Evolutionary conservation across 1,140 invertebrate species (phyloP), one percentile per base, ranked within the genome.

Genomic region (Cotesia typhae): DNA sequence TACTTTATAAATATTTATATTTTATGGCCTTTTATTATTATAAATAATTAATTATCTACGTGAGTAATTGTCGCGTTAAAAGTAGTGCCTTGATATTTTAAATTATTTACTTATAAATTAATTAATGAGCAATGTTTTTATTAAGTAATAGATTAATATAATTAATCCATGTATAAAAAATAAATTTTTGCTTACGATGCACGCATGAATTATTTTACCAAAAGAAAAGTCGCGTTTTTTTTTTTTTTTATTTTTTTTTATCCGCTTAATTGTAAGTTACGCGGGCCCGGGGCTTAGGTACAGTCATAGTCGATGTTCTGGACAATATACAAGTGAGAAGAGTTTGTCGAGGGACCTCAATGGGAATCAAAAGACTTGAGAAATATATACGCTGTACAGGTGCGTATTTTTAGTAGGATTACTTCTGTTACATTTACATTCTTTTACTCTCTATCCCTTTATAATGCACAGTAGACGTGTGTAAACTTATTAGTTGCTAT

Each of bases 21-120:
- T 51, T 69, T 36, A 41, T 14, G 36, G 35, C 17, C 6, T 17
- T 37, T 35, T 59, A 37, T 35, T 28, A 35, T 28, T 38, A 10
- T 37, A 28, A 10, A 71, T 57, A 14, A 53, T 35, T 20, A 6
- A 36, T 66, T 9, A 66, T 28, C n/a, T 66, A 59, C 36, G 47
- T 35, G 57, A 72, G 53, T 67, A 67, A 57, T 55, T 53, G 72
- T 78, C 41, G 41, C 6, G 41, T 47, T 47, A 6, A 71, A 71
- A 75, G 72, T 78, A 82, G 81, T 83, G 81, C 81, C 82, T 84
- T 83, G 77, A 78, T 79, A 82, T 72, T 47, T 79, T 79, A 77
- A 28, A 28, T 28, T 28, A 28, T 28, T 28, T 28, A 28, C 28
- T 28, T 2, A 2, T 28, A 28, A 28, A 28, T 28, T 28, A 2